Percentiles rank a stretch among this genome's conserved stretches.
phyloP scores from a whole-genome alignment of 2,113 vertebrate species.

The Ptilorrhoa leucosticta region DNA sequence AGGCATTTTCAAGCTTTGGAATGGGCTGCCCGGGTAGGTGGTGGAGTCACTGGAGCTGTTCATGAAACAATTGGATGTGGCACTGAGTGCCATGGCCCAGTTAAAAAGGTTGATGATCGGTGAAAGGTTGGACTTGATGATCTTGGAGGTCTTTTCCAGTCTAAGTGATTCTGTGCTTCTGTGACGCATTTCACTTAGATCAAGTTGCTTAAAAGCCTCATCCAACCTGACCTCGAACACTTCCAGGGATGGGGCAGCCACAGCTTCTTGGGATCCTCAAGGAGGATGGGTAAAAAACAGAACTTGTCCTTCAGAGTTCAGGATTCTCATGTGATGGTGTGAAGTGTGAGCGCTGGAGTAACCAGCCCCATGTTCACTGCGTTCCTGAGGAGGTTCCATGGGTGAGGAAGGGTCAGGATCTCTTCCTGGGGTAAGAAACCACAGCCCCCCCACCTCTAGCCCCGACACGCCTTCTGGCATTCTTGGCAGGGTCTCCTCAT shows the following conservation, averaged over 20 bases:
- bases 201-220: neutral
- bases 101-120: neutral
- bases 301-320: neutral
- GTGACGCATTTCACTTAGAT: neutral
- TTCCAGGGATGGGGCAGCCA: neutral
- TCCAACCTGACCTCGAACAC: neutral
- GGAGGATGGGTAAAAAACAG: neutral
- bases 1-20: neutral
- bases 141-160: neutral
- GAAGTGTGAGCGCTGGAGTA: neutral
- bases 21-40: neutral
- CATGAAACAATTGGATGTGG: rapidly evolving
- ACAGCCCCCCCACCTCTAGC: neutral
- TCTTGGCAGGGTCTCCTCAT: neutral
- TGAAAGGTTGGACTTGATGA: neutral
- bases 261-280: neutral
- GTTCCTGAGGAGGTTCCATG: neutral
- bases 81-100: neutral
- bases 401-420: neutral
- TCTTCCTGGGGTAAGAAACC: neutral
- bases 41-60: neutral
- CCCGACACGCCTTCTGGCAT: rapidly evolving
- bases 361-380: neutral
- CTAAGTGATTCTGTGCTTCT: neutral
- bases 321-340: neutral